Conservation (phyloP, 2,888 invertebrate species). For the Leptinotarsa tumamoca region DNA sequence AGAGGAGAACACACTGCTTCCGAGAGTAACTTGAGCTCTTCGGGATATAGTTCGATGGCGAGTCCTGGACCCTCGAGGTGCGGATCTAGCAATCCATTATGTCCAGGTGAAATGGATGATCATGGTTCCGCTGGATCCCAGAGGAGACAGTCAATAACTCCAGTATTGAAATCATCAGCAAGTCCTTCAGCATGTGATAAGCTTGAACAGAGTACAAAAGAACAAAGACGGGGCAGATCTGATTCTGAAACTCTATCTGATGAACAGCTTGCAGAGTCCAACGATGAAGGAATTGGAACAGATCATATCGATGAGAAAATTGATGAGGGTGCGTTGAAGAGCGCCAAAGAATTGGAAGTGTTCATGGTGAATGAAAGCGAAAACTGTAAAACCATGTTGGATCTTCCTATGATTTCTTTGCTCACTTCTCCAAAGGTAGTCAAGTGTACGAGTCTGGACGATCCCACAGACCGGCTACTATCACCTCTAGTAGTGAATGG, state of each 20-base stretch:
- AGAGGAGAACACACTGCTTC: conserved; percentile 82
- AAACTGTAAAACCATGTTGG: conserved; percentile 64
- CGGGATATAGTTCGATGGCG: conserved; percentile 88
- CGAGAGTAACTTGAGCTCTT: conserved; percentile 86
- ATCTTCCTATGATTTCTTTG: conserved; percentile 63
- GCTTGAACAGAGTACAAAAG: conserved; percentile 62
- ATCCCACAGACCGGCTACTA: conserved; percentile 66
- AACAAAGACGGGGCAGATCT: conserved; percentile 73
- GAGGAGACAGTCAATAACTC: conserved; percentile 69
- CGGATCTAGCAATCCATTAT: conserved; percentile 84
- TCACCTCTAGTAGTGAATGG: conserved; percentile 49
- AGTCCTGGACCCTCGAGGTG: conserved; percentile 86
- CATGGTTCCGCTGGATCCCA: conserved; percentile 69
- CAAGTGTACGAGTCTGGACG: conserved; percentile 71
- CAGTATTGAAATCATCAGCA: conserved; percentile 72
- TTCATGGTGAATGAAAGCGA: conserved; percentile 65
- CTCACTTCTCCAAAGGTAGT: conserved; percentile 69
- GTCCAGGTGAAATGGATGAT: conserved; percentile 81
- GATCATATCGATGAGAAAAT: conserved; percentile 78
- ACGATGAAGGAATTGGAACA: conserved; percentile 83
- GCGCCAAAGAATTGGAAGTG: conserved; percentile 74
- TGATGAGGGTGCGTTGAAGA: conserved; percentile 76
- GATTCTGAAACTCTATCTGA: conserved; percentile 82
- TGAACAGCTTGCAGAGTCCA: conserved; percentile 77
- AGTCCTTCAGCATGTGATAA: conserved; percentile 42